Conservation (phyloP, 2,113 vertebrate species). For the Lycocorax pyrrhopterus region DNA sequence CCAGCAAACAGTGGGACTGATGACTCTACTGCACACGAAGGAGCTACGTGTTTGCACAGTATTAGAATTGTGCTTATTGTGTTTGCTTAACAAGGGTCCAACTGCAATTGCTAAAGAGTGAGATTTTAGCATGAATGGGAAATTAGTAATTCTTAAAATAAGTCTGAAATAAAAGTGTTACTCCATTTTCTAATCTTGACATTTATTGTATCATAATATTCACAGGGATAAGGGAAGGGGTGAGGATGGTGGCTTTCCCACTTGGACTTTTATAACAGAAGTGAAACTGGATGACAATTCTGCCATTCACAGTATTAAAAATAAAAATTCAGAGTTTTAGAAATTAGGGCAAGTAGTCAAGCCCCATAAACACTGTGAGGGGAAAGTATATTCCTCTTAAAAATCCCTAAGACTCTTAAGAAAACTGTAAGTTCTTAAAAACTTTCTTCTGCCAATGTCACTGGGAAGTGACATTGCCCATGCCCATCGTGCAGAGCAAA, state of each 20-base stretch:
- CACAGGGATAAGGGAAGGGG: not conserved
- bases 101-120: not conserved
- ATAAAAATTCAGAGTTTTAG: not conserved
- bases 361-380: not conserved
- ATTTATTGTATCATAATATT: not conserved
- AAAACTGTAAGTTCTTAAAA: not conserved
- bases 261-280: not conserved
- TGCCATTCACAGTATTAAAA: not conserved
- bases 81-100: not conserved
- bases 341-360: not conserved
- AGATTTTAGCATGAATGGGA: not conserved
- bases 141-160: not conserved
- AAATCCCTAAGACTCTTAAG: not conserved
- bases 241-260: not conserved
- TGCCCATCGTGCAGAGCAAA: accelerated
- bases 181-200: not conserved
- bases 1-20: not conserved
- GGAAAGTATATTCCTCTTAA: not conserved
- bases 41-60: not conserved
- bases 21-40: not conserved
- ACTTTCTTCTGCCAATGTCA: not conserved
- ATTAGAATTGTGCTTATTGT: not conserved
- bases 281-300: not conserved
- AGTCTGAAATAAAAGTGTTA: not conserved
- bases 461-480: not conserved